phyloP scores from a whole-genome alignment of 2,888 invertebrate genomes.

The Seira ritae region DNA sequence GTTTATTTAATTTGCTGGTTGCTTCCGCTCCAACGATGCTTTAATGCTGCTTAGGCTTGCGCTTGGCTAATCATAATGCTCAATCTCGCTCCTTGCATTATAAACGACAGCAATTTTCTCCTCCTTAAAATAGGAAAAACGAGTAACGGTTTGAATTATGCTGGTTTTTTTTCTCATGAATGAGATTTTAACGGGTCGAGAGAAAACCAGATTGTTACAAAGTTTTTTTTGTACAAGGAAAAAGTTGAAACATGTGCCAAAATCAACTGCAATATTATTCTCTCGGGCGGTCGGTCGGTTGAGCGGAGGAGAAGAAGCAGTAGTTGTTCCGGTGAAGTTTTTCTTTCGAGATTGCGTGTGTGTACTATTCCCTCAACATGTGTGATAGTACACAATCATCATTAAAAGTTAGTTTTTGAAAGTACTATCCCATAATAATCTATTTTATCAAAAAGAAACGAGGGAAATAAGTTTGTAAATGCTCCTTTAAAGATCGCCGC shows the following conservation, averaged over 20 bases:
- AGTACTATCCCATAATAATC: slow-evolving; percentile 9
- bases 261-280: slow-evolving; percentile 1
- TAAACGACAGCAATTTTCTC: slow-evolving; percentile 3
- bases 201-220: slow-evolving; percentile 32
- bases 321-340: too few species aligned
- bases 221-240: not conserved
- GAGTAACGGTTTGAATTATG: slow-evolving; percentile 37
- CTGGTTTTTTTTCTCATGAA: slow-evolving; percentile 38
- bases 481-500: not conserved
- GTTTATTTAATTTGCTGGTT: not conserved
- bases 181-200: slow-evolving; percentile 42
- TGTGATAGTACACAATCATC: slow-evolving; percentile 11
- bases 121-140: slow-evolving; percentile 9
- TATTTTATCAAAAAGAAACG: slow-evolving; percentile 4
- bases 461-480: slow-evolving; percentile 1
- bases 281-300: too few species aligned
- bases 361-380: not conserved
- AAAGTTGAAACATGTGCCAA: slow-evolving; percentile 3
- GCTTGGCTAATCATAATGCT: not conserved
- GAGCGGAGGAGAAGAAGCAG: too few species aligned
- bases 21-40: not conserved
- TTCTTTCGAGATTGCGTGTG: slow-evolving; percentile 2
- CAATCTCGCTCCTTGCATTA: not conserved
- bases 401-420: slow-evolving; percentile 8
- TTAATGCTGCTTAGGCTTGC: not conserved